Conservation (phyloP, 2,113 vertebrate genomes). For the Rhegmatorhina hoffmannsi region DNA sequence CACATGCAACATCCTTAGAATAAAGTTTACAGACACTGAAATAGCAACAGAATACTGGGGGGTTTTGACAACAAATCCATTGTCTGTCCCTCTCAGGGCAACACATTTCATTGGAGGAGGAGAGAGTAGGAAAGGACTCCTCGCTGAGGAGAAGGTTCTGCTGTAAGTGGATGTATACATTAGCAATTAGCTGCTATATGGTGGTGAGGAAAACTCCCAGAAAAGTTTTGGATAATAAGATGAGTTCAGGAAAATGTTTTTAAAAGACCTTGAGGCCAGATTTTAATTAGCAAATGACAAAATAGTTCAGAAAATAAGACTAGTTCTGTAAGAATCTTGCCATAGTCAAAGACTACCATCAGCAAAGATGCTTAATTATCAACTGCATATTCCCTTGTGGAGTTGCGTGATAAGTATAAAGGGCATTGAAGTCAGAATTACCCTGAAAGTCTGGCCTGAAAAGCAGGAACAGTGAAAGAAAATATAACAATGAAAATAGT, state of each 20-base stretch:
- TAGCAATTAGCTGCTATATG: background rate
- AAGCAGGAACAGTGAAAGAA: background rate
- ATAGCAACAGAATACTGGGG: background rate
- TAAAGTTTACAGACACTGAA: background rate
- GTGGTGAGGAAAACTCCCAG: background rate
- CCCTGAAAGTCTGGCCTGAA: background rate
- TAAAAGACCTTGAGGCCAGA: slow-evolving; percentile 28
- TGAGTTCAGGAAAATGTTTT: slow-evolving; percentile 6
- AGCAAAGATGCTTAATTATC: slow-evolving; percentile 64
- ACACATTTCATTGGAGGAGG: background rate
- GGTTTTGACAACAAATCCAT: background rate
- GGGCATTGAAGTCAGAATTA: slow-evolving; percentile 34
- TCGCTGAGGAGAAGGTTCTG: background rate
- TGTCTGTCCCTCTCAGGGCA: background rate
- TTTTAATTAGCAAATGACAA: slow-evolving; percentile 37
- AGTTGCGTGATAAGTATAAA: slow-evolving; percentile 19
- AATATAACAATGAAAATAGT: background rate
- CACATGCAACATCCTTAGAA: background rate
- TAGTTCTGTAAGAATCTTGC: background rate
- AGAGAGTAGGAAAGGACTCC: background rate
- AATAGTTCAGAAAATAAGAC: slow-evolving; percentile 46
- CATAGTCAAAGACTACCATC: slow-evolving; percentile 28
- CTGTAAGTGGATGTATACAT: background rate
- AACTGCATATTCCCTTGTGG: slow-evolving; percentile 31
- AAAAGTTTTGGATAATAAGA: slow-evolving; percentile 1